Conservation (phyloP, 64 coral and sea anemone species). For the Orbicella faveolata region DNA sequence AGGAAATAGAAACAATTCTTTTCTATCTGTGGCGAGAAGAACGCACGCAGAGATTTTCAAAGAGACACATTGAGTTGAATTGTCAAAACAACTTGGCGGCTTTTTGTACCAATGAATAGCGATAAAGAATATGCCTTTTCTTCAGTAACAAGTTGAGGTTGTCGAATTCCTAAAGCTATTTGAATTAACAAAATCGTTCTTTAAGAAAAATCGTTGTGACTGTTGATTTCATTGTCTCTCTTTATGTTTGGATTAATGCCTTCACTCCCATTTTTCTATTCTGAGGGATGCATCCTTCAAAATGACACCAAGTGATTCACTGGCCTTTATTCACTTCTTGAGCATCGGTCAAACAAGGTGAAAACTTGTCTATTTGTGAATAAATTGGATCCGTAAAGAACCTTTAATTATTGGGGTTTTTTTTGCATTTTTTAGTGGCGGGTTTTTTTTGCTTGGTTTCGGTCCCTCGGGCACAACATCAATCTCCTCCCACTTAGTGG, state of each 20-base stretch:
- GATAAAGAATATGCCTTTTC: constrained; percentile 23
- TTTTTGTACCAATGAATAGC: constrained; percentile 23
- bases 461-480: constrained; percentile 32
- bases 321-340: background rate
- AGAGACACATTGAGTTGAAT: background rate
- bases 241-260: background rate
- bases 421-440: constrained; percentile 4
- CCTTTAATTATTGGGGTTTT: constrained; percentile 1
- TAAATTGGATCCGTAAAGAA: background rate
- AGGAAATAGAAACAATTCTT: constrained; percentile 24
- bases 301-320: background rate
- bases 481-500: constrained; percentile 3
- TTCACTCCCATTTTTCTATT: background rate
- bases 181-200: constrained; percentile 8
- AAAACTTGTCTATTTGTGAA: background rate
- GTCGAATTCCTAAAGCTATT: constrained; percentile 14
- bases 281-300: background rate
- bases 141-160: constrained; percentile 3
- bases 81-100: constrained; percentile 25
- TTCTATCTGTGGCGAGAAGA: background rate
- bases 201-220: background rate
- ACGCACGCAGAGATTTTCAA: constrained; percentile 3
- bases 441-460: constrained; percentile 19
- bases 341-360: background rate
- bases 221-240: background rate